Evolutionary conservation across 2,113 vertebrate species (phyloP), one percentile per base, ranked within the genome.

Genomic region (Neopipo cinnamomea): DNA sequence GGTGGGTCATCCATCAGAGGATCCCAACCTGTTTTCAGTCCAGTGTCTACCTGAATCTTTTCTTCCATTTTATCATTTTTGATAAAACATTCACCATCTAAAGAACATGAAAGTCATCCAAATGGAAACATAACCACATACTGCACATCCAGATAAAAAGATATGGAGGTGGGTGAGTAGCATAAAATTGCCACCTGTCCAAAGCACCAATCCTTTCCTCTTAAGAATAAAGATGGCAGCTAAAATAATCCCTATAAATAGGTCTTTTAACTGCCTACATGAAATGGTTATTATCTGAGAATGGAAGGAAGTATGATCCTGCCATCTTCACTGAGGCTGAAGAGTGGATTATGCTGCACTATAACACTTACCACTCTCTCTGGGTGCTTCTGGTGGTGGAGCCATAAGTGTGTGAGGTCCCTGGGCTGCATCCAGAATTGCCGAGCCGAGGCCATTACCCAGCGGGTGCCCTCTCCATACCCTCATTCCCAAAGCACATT

Each of bases 191-290:
- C 76, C 65, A 86, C 90, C 76, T 65, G 82, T 84, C 90, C 88
- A 81, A 80, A 84, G 68, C 47, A 74, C 59, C 46, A 55, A 42
- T 7, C 82, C 72, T 35, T 89, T 82, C 65, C 70, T 92, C 61
- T 76, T 58, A 82, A 56, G 73, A 58, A 44, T 63, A 33, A 96
- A 92, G 80, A 89, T 73, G 91, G 72, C 79, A 95, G 88, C 83
- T 88, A 61, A 93, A 96, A 89, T 80, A 88, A 81, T 37, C 37
- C 41, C 92, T 93, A 58, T 88, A 96, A 96, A 94, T 88, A 94
- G 86, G 72, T 41, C 61, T 71, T 55, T 35, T 77, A 92, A 83
- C 79, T 83, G 59, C 59, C 56, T 80, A 21, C 7, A 18, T 68
- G 93, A 88, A 88, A 92, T 55, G 73, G 76, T 79, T 89, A 93